Percentiles rank a stretch among this genome's conserved stretches.
Conservation (phyloP, 2,113 vertebrate genomes). For the Muscicapa adusta region DNA sequence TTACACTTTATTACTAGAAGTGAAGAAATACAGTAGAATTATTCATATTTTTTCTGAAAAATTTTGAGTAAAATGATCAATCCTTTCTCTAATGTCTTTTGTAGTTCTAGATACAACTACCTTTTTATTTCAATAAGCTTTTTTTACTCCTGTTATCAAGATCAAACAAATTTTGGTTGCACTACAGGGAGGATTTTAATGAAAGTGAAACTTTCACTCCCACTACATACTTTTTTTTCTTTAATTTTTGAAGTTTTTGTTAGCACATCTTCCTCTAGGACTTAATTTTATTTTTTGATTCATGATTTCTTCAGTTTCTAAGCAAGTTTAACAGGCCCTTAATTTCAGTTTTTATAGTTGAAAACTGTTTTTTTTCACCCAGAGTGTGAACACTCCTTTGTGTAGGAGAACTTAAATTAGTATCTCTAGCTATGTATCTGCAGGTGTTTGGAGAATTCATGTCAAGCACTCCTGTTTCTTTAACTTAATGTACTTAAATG, state of each 20-base stretch:
- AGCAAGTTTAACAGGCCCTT: not conserved
- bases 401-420: not conserved
- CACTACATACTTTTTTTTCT: not conserved
- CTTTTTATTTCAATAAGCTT: not conserved
- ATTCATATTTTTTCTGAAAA: not conserved
- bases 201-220: not conserved
- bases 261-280: not conserved
- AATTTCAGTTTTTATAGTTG: not conserved
- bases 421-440: not conserved
- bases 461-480: not conserved
- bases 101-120: not conserved
- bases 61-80: not conserved
- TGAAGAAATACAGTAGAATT: not conserved
- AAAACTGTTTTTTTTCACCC: rapidly evolving
- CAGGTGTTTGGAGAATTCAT: not conserved
- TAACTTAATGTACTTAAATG: not conserved
- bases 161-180: not conserved
- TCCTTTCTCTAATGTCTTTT: not conserved
- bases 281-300: not conserved
- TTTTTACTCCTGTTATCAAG: not conserved
- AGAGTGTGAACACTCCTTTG: not conserved
- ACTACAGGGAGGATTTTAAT: not conserved
- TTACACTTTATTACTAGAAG: not conserved
- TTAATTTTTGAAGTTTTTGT: not conserved
- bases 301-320: not conserved